Conservation (phyloP, 2,113 vertebrate genomes). For the Cynocephalus volans region DNA sequence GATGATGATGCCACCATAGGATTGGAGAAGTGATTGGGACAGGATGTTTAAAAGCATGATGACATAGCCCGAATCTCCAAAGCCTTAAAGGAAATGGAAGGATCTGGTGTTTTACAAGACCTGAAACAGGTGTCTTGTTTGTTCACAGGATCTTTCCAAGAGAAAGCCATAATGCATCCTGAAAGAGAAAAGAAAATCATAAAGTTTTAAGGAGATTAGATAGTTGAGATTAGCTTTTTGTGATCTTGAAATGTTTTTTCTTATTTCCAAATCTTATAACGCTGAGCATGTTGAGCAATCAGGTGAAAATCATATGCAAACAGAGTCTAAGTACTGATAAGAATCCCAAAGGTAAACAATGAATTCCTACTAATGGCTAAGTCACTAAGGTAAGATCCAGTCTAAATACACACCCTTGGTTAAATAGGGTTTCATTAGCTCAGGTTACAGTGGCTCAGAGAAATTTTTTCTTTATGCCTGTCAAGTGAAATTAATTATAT, state of each 20-base stretch:
- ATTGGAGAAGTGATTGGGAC: neutral
- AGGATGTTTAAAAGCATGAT: neutral
- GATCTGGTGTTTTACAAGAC: constrained; percentile 58
- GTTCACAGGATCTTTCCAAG: constrained; percentile 64
- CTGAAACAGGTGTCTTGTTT: constrained; percentile 70
- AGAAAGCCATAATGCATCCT: constrained; percentile 77
- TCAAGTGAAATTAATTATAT: constrained; percentile 88
- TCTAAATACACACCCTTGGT: constrained; percentile 93
- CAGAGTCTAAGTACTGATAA: constrained; percentile 93
- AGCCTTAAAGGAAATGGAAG: neutral
- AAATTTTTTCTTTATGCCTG: constrained; percentile 86
- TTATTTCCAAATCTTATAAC: constrained; percentile 90
- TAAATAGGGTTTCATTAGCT: constrained; percentile 93
- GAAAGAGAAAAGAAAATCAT: constrained; percentile 84
- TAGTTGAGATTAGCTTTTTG: constrained; percentile 87
- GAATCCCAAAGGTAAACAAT: constrained; percentile 92
- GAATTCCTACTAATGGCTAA: constrained; percentile 95
- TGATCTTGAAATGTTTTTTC: constrained; percentile 89
- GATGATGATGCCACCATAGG: neutral
- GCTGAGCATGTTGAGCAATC: constrained; percentile 89
- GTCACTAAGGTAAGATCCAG: constrained; percentile 93
- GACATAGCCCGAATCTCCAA: neutral
- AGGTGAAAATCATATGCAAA: constrained; percentile 93
- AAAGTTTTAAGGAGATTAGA: constrained; percentile 87
- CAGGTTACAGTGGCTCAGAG: constrained; percentile 88